phyloP scores from a whole-genome alignment of 2,888 invertebrate species.

The Cephonodes hylas region DNA sequence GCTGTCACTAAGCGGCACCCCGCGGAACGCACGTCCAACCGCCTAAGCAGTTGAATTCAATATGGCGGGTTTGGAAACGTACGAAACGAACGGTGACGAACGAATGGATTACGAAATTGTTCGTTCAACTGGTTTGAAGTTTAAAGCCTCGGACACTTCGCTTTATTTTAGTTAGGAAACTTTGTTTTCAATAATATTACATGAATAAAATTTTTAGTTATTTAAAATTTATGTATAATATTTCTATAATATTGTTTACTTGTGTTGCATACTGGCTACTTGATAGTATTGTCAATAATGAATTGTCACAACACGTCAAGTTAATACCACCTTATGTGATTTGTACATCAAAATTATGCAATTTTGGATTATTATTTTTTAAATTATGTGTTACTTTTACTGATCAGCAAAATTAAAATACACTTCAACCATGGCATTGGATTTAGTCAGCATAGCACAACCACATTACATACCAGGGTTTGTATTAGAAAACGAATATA shows the following conservation, averaged over 20 bases:
- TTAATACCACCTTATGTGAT: background rate
- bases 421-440: constrained; percentile 77
- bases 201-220: background rate
- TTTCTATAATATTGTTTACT: background rate
- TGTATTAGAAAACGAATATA: too few relatives aligned
- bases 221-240: background rate
- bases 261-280: background rate
- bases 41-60: constrained; percentile 55
- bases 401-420: too few relatives aligned
- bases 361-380: constrained; percentile 20
- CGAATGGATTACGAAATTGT: constrained; percentile 28
- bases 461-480: constrained; percentile 89
- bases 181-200: background rate
- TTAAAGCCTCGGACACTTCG: background rate
- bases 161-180: too few relatives aligned
- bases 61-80: constrained; percentile 58
- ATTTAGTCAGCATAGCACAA: constrained; percentile 83
- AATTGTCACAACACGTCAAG: background rate
- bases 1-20: constrained; percentile 65
- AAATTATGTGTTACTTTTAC: constrained; percentile 48
- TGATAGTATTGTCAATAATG: background rate
- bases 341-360: constrained; percentile 10
- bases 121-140: constrained; percentile 8
- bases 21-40: constrained; percentile 46
- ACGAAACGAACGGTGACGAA: constrained; percentile 30